Conservation (phyloP, 1,140 invertebrate species). For the Leptinotarsa texana region DNA sequence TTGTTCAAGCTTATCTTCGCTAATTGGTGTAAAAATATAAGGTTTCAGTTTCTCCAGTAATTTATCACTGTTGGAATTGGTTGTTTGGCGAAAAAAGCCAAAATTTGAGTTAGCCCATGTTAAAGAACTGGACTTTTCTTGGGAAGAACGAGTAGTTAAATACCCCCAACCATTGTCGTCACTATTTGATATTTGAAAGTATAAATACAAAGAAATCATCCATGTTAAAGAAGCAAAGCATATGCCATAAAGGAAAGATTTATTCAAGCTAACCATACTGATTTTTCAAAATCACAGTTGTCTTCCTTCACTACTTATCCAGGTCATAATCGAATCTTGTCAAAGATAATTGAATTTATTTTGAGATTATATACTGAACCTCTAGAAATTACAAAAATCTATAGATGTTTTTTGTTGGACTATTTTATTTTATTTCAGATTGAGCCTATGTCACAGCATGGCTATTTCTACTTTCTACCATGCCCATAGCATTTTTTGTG, state of each 20-base stretch:
- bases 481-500: too few species aligned
- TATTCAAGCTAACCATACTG: conserved; percentile 51
- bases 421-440: too few species aligned
- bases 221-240: conserved; percentile 69
- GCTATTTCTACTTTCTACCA: too few species aligned
- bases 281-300: not conserved
- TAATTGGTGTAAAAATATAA: not conserved
- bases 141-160: not conserved
- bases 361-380: not conserved
- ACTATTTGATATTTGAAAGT: conserved; percentile 48
- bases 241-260: conserved; percentile 67
- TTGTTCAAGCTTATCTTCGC: conserved; percentile 36
- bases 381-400: not conserved
- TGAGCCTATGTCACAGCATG: too few species aligned
- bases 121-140: not conserved
- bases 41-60: conserved; percentile 5
- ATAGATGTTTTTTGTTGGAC: not conserved
- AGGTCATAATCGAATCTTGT: too few species aligned
- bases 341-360: not conserved
- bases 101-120: not conserved
- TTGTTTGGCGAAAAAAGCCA: not conserved
- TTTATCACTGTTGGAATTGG: not conserved
- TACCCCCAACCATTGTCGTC: conserved; percentile 5
- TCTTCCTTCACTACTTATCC: too few species aligned
- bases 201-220: conserved; percentile 68